Evolutionary conservation across 1,140 invertebrate species (phyloP).

Genomic region (Psilanteris sp.): DNA sequence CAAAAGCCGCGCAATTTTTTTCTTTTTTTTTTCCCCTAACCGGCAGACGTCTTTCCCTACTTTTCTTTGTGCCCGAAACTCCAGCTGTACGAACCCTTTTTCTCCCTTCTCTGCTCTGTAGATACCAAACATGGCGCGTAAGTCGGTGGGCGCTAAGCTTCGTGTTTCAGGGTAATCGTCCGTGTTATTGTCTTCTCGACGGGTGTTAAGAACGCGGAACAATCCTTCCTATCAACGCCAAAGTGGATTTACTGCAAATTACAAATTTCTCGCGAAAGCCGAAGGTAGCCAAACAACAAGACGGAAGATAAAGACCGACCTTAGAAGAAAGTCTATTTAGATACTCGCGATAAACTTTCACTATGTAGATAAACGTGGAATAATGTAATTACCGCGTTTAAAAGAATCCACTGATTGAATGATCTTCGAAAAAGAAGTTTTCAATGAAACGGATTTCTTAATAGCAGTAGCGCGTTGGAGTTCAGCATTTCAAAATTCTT

Average conservation of each 20-base stretch:
- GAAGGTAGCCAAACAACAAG: constrained; percentile 56
- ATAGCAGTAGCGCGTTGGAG: background rate
- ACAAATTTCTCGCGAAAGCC: constrained; percentile 63
- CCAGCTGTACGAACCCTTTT: background rate
- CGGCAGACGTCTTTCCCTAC: too few relatives aligned
- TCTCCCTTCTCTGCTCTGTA: too few relatives aligned
- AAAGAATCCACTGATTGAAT: constrained; percentile 24
- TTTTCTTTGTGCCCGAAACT: background rate
- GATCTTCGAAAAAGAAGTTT: constrained; percentile 1
- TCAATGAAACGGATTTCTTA: constrained; percentile 6
- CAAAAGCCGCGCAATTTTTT: constrained; percentile 33
- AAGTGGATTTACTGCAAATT: constrained; percentile 67
- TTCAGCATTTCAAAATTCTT: background rate
- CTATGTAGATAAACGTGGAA: constrained; percentile 39
- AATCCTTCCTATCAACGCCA: constrained; percentile 65
- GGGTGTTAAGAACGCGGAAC: constrained; percentile 65
- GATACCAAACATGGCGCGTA: constrained; percentile 48
- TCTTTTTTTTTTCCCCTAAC: background rate
- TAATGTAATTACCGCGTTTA: constrained; percentile 48
- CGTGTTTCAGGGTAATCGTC: constrained; percentile 66
- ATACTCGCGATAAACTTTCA: constrained; percentile 40
- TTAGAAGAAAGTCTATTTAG: constrained; percentile 59
- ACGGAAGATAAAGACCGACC: constrained; percentile 46
- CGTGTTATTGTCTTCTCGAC: constrained; percentile 67
- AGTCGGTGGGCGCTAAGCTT: constrained; percentile 60